Evolutionary conservation across 1,140 invertebrate genomes (phyloP).

Genomic region (Scylla paramamosain): DNA sequence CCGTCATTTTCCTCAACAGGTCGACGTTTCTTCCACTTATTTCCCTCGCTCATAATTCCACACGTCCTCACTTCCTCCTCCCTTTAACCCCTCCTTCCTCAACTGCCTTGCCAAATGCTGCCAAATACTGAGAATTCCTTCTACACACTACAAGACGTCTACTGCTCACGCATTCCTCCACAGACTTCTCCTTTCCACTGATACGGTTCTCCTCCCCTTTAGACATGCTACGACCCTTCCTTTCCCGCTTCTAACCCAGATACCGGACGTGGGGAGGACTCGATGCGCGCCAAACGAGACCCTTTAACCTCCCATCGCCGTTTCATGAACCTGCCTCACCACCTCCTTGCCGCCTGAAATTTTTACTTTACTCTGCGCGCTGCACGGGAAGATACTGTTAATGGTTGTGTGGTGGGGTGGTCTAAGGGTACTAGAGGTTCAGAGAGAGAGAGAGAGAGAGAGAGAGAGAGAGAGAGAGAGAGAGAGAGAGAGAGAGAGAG

Average conservation of each 20-base stretch:
- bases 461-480: too few species aligned
- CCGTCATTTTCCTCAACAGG: neutral
- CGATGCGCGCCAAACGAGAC: neutral
- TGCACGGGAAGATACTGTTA: neutral
- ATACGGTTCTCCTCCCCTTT: neutral
- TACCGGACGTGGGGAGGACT: neutral
- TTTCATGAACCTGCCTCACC: neutral
- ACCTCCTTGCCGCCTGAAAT: neutral
- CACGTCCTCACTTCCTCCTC: neutral
- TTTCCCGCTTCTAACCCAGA: neutral
- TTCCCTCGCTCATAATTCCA: neutral
- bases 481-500: too few species aligned
- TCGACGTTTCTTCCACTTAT: neutral
- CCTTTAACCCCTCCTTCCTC: neutral
- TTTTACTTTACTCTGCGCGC: neutral
- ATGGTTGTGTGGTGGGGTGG: neutral
- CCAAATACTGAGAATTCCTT: neutral
- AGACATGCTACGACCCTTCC: neutral
- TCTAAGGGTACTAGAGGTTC: neutral
- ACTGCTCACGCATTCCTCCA: neutral
- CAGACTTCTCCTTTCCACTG: neutral
- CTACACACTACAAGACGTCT: too few species aligned
- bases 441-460: neutral
- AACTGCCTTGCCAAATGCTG: neutral
- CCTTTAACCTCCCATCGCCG: neutral